phyloP scores from a whole-genome alignment of 2,113 vertebrate genomes.

The Bettongia penicillata region DNA sequence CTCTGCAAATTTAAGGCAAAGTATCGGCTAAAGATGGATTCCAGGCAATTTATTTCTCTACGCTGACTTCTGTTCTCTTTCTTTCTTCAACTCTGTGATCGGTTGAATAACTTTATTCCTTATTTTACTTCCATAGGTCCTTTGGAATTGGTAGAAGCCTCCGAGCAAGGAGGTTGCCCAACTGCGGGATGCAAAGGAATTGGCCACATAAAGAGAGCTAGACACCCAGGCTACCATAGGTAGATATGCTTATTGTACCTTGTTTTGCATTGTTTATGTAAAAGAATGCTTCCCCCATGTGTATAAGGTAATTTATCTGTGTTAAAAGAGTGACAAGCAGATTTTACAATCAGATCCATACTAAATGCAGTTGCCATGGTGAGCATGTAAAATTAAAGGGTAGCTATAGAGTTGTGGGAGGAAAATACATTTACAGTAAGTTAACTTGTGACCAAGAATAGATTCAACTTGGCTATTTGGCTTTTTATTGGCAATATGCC shows the following conservation, averaged over 20 bases:
- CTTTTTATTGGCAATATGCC: conserved; percentile 57
- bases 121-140: conserved; percentile 78
- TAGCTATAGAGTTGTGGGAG: conserved; percentile 58
- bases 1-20: not conserved
- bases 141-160: conserved; percentile 87
- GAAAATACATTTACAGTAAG: conserved; percentile 31
- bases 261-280: not conserved
- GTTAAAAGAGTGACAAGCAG: conserved; percentile 33
- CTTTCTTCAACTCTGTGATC: not conserved
- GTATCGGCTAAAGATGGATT: not conserved
- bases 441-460: conserved; percentile 57
- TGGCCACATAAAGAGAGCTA: conserved; percentile 90
- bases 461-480: conserved; percentile 51
- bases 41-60: conserved; percentile 1
- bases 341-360: conserved; percentile 60
- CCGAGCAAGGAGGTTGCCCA: conserved; percentile 88
- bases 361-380: conserved; percentile 77
- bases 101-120: conserved; percentile 11
- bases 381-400: conserved; percentile 66
- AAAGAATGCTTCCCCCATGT: not conserved
- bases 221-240: conserved; percentile 89
- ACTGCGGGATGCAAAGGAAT: conserved; percentile 89
- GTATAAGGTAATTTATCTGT: not conserved
- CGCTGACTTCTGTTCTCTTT: not conserved
- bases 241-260: conserved; percentile 70